Base-by-base conservation (phyloP, 92 coral and sea anemone genomes). In the Hydrozoanthus gracilis region DNA sequence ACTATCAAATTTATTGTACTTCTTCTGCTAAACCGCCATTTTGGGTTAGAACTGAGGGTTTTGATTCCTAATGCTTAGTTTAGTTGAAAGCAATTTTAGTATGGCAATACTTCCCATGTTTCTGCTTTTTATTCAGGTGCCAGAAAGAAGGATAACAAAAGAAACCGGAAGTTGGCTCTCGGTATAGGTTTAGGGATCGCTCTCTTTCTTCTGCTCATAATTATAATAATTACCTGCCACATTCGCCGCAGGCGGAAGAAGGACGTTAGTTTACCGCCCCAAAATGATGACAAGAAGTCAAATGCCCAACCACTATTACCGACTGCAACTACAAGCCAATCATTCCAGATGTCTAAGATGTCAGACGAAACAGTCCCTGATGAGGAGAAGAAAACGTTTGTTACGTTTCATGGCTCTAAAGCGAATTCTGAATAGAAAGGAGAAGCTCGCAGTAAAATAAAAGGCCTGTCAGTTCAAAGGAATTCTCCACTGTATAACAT, bases 401-500 rank as follows among this genome's bases (percentile, higher is more conserved):
- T 76, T 18, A 76, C 82, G 55, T 76, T 76, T 76, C 82, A 76
- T 49, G 82, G 82, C 6, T 76, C 82, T 35, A 54, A 35, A 8
- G 20, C 65, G 13, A 76, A 76, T 48, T 13, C 82, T 54, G 39
- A 27, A 27, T 27, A 27, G 39, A 27, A 27, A 27, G 39, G 39
- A 27, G 2, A 27, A 27, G 39, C 39, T 27, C 39, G 39, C 39
- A 2, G 39, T 27, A 27, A 27, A 27, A 27, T 27, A 27, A 27
- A 27, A 27, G 39, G 39, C 0, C 39, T 27, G 39, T 27, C 39
- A 27, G 39, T 27, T 27, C 39, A 27, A 27, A 27, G 39, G 39
- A 27, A 27, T 27, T 27, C 39, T 27, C 39, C 39, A 27, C 39
- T 27, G 39, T 27, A 27, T 27, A 27, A 27, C 39, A 27, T 0